Evolutionary conservation across 2,797 vertebrate species (phyloP).

Genomic region (Hypotaenidia okinawae): DNA sequence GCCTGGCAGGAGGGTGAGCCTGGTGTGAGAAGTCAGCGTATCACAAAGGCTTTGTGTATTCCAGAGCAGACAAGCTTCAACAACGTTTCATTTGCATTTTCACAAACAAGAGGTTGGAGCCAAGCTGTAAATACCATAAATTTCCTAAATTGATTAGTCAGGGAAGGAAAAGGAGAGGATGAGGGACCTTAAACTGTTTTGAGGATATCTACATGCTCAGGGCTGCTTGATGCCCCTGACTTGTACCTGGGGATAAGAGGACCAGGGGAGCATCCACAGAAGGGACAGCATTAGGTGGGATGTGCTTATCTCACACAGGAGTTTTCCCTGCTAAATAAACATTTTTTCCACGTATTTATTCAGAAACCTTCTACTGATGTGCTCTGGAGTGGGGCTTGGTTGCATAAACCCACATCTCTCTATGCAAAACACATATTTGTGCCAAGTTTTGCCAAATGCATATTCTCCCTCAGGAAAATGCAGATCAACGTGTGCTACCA

Average conservation of each 20-base stretch:
- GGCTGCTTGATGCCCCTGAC: neutral
- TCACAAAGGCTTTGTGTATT: slow-evolving; percentile 21
- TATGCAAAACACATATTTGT: neutral
- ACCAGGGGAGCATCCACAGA: neutral
- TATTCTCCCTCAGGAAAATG: slow-evolving; percentile 5
- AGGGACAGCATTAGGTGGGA: neutral
- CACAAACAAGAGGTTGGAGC: neutral
- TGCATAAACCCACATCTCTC: neutral
- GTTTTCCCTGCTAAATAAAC: neutral
- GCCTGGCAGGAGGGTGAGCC: slow-evolving; percentile 46
- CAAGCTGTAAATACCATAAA: neutral
- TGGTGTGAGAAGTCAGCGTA: slow-evolving; percentile 32
- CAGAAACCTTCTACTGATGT: neutral
- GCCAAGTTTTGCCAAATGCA: neutral
- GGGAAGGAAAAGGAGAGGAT: neutral
- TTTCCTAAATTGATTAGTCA: slow-evolving; percentile 28
- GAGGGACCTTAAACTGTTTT: neutral
- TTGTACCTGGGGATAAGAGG: neutral
- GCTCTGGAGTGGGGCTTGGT: neutral
- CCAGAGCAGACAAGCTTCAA: slow-evolving; percentile 23
- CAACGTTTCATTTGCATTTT: slow-evolving; percentile 31
- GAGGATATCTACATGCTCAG: neutral
- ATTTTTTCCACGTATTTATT: neutral
- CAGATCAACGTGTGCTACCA: neutral
- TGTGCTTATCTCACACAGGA: neutral